Percentiles rank a stretch among this genome's conserved stretches.
Evolutionary conservation across 2,888 invertebrate species (phyloP).

Genomic region (Dioctria rufipes): DNA sequence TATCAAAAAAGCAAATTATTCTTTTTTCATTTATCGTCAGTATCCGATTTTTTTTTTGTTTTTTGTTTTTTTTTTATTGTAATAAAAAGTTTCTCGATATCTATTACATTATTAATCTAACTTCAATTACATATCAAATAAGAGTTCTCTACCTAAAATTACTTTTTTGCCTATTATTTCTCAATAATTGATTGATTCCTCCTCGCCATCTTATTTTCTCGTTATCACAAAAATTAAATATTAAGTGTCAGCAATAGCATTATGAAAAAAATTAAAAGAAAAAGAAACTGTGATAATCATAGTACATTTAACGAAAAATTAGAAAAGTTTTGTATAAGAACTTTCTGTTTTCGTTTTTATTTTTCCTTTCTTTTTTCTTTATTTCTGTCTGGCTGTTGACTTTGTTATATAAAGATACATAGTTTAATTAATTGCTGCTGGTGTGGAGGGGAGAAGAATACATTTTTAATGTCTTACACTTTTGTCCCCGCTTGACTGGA

Average conservation of each 20-base stretch:
- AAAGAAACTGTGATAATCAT: constrained; percentile 23
- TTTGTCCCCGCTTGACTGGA: constrained; percentile 38
- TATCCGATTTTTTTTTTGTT: constrained; percentile 29
- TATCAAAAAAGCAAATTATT: constrained; percentile 41
- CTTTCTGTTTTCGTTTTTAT: neutral
- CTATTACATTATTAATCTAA: constrained; percentile 48
- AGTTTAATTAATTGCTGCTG: constrained; percentile 11
- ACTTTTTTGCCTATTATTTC: constrained; percentile 40
- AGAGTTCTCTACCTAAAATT: constrained; percentile 49
- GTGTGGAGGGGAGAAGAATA: constrained; percentile 40
- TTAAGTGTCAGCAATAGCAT: constrained; percentile 36
- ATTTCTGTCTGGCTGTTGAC: neutral
- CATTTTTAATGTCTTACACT: constrained; percentile 50
- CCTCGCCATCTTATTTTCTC: constrained; percentile 6
- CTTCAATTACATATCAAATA: constrained; percentile 38
- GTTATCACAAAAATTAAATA: constrained; percentile 51
- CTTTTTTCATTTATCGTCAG: constrained; percentile 35
- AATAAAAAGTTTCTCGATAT: constrained; percentile 42
- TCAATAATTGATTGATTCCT: constrained; percentile 48
- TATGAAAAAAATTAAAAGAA: neutral
- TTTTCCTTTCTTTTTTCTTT: constrained; percentile 15
- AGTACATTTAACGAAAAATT: constrained; percentile 10
- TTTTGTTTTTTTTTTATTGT: neutral
- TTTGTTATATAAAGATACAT: constrained; percentile 10
- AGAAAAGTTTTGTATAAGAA: constrained; percentile 11